phyloP scores from a whole-genome alignment of 2,797 vertebrate genomes.

The Enteromius trimaculatus region DNA sequence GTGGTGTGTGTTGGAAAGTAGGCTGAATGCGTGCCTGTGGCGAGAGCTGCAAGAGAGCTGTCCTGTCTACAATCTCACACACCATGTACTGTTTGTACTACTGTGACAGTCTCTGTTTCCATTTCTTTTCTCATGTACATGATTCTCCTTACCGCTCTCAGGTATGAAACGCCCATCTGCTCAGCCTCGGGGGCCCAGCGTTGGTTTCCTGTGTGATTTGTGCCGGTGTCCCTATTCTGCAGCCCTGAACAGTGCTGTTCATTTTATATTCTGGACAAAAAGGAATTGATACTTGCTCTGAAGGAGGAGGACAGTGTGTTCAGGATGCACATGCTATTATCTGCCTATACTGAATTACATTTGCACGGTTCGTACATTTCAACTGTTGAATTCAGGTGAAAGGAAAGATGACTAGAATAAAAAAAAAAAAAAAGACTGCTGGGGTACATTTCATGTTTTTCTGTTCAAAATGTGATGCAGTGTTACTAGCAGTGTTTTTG shows the following conservation, averaged over 20 bases:
- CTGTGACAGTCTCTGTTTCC: constrained; percentile 22
- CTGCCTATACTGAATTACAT: neutral
- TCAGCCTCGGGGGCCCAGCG: neutral
- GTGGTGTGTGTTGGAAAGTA: constrained; percentile 43
- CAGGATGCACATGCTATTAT: neutral
- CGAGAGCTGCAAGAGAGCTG: constrained; percentile 17
- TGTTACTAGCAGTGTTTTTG: neutral
- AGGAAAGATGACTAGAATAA: neutral
- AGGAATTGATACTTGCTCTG: constrained; percentile 19
- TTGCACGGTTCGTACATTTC: neutral
- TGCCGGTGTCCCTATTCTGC: constrained; percentile 2
- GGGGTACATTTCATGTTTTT: neutral
- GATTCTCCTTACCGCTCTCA: constrained; percentile 26
- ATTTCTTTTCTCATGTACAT: constrained; percentile 25
- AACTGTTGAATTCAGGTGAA: neutral
- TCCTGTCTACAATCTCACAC: constrained; percentile 32
- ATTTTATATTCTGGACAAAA: constrained; percentile 16
- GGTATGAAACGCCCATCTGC: neutral
- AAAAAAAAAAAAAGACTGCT: neutral
- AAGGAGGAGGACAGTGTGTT: neutral
- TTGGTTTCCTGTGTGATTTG: constrained; percentile 14
- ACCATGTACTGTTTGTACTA: neutral
- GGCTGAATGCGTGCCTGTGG: constrained; percentile 34
- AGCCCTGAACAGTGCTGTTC: neutral
- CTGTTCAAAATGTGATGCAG: neutral